Conservation (phyloP, 37 sponge, comb jelly and placozoan genomes). For the Mnemiopsis leidyi region DNA sequence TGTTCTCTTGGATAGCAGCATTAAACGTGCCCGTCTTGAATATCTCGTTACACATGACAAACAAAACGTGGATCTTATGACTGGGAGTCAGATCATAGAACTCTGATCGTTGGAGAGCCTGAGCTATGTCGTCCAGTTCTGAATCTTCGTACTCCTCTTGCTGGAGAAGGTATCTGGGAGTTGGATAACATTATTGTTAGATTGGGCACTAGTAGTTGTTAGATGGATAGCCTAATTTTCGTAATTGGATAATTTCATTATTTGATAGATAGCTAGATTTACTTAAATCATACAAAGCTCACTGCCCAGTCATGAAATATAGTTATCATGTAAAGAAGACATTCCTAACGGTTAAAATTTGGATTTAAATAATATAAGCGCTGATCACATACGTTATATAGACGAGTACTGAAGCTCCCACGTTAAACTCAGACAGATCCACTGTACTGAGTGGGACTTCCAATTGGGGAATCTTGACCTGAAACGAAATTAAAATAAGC, state of each 20-base stretch:
- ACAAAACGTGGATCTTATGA: conserved; percentile 16
- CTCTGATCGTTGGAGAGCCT: neutral
- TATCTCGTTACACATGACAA: neutral
- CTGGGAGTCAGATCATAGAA: conserved; percentile 34
- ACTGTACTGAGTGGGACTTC: conserved; percentile 23
- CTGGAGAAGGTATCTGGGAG: neutral
- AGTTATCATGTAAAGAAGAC: too few species aligned
- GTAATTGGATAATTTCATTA: too few species aligned
- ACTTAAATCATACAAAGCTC: too few species aligned
- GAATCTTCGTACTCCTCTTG: neutral
- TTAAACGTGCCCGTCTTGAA: conserved; percentile 30
- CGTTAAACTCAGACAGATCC: conserved; percentile 22
- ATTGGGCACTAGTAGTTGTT: too few species aligned
- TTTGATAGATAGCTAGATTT: too few species aligned
- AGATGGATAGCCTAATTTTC: too few species aligned
- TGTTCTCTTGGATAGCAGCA: conserved; percentile 36
- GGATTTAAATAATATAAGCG: too few species aligned
- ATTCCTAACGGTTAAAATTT: too few species aligned
- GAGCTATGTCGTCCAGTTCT: conserved; percentile 11
- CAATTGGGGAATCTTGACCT: conserved; percentile 8
- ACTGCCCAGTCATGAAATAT: too few species aligned
- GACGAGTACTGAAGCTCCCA: conserved; percentile 34
- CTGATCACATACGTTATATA: conserved; percentile 52
- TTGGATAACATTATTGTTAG: neutral
- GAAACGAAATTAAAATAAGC: too few species aligned